Evolutionary conservation across 2,888 invertebrate species (phyloP), one percentile per base, ranked within the genome.

Genomic region (Leucophora obtusa): DNA sequence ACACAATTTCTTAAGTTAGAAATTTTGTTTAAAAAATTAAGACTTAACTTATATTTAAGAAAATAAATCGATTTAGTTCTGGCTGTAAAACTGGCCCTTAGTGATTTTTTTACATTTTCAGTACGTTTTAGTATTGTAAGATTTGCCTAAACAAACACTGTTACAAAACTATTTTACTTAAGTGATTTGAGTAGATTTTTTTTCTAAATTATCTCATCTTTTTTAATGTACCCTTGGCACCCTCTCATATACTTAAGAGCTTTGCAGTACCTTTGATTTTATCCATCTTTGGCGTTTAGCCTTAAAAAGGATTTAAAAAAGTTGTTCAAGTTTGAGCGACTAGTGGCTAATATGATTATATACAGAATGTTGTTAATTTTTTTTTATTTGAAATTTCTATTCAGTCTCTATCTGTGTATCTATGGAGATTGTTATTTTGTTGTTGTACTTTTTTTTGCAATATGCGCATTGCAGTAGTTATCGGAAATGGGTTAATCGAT

Each of bases 401-500:
- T 63, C 35, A 63, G 18, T 79, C 70, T 43, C 33, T 79, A 66
- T 73, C 60, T 79, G 24, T 69, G 79, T 74, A 73, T 58, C 77
- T 74, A 77, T 76, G 60, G 65, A 51, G 47, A 79, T 59, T 9
- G 59, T 47, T 21, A 15, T 10, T 15, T 38, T 53, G 28, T 60
- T 35, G 58, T 18, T 62, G 24, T 62, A 53, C 58, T 43, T 70
- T 58, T 38, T 69, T 68, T 68, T 73, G 80, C 69, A 75, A 79
- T 77, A 81, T 86, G 87, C 87, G 87, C 87, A 88, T 85, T 88
- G 88, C 88, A 86, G 88, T 86, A 84, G 87, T 86, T 86, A 88
- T 88, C 87, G 87, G 87, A 88, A 87, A 88, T 88, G 85, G 87
- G 88, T 88, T 88, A 88, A 88, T 88, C 88, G 88, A 87, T 86